phyloP scores from a whole-genome alignment of 2,113 vertebrate genomes.

The Xyrauchen texanus region DNA sequence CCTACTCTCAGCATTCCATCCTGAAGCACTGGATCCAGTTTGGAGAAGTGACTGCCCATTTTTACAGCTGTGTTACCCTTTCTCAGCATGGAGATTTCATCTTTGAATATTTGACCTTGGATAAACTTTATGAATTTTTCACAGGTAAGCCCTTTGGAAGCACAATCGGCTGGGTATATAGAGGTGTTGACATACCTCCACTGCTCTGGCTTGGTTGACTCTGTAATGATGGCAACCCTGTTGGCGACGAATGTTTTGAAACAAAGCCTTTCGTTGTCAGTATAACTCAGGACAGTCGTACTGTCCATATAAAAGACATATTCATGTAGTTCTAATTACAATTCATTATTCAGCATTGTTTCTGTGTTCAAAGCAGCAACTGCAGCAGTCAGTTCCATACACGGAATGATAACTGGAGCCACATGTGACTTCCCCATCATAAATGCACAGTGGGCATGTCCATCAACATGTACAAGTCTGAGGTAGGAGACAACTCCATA shows the following conservation, averaged over 20 bases:
- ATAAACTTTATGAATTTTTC: neutral
- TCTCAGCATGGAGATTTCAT: neutral
- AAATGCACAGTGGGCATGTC: neutral
- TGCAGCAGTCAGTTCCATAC: conserved; percentile 27
- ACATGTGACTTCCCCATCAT: conserved; percentile 12
- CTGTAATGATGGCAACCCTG: no score
- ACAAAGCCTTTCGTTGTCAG: neutral
- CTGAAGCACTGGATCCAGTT: conserved; percentile 1
- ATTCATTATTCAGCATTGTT: conserved; percentile 4
- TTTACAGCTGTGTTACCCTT: neutral
- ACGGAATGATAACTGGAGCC: conserved; percentile 19
- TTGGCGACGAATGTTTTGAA: conserved; percentile 8
- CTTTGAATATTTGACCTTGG: neutral
- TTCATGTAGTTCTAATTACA: conserved; percentile 14
- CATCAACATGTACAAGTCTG: neutral
- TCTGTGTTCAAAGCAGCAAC: conserved; percentile 9
- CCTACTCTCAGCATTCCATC: neutral
- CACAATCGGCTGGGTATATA: no score
- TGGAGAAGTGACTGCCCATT: neutral
- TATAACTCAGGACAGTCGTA: conserved; percentile 17
- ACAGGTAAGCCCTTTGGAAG: no score
- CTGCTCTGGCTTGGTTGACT: no score
- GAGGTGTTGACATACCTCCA: no score
- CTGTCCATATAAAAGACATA: conserved; percentile 34
- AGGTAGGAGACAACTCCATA: conserved; percentile 19